Evolutionary conservation across 2,888 invertebrate genomes (phyloP).

Genomic region (Steinernema hermaphroditum): DNA sequence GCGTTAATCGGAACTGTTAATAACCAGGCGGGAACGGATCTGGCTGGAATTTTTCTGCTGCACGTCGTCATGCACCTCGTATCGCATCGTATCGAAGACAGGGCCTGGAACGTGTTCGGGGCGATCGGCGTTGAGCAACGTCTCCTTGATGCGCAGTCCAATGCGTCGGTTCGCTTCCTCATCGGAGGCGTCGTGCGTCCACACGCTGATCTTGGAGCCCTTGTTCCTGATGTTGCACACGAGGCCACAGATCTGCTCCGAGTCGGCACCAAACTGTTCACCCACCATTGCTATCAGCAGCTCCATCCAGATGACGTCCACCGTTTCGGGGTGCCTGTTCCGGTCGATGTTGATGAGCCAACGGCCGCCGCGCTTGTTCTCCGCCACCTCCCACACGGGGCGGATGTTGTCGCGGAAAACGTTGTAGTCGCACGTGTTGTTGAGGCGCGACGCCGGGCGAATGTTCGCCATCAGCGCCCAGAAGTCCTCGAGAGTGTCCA

Average conservation of each 20-base stretch:
- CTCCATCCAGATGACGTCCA: constrained; percentile 65
- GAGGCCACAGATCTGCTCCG: constrained; percentile 91
- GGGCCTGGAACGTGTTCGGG: constrained; percentile 32
- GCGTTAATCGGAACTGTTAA: constrained; percentile 29
- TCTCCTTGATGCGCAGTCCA: constrained; percentile 53
- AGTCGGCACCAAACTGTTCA: constrained; percentile 87
- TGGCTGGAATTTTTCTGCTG: constrained; percentile 41
- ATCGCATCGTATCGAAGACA: constrained; percentile 38
- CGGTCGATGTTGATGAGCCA: constrained; percentile 67
- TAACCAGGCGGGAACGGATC: constrained; percentile 33
- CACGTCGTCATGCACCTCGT: constrained; percentile 40
- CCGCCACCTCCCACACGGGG: constrained; percentile 71
- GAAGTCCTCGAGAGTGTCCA: constrained; percentile 97
- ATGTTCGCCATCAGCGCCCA: constrained; percentile 72
- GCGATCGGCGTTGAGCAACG: constrained; percentile 45
- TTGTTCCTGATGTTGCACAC: constrained; percentile 90
- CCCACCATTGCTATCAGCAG: constrained; percentile 83
- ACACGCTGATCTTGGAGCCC: constrained; percentile 86
- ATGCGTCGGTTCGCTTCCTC: constrained; percentile 70
- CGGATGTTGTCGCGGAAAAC: constrained; percentile 68
- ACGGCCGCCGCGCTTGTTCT: constrained; percentile 70
- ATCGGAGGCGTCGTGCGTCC: constrained; percentile 84
- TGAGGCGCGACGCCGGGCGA: constrained; percentile 59
- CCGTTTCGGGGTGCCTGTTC: constrained; percentile 42
- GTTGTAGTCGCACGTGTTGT: constrained; percentile 63